These are phyloP conservation scores for Nesoenas mayeri DNA, from an alignment of 2,113 vertebrate genomes.

Conservation along the genomic window DNA sequence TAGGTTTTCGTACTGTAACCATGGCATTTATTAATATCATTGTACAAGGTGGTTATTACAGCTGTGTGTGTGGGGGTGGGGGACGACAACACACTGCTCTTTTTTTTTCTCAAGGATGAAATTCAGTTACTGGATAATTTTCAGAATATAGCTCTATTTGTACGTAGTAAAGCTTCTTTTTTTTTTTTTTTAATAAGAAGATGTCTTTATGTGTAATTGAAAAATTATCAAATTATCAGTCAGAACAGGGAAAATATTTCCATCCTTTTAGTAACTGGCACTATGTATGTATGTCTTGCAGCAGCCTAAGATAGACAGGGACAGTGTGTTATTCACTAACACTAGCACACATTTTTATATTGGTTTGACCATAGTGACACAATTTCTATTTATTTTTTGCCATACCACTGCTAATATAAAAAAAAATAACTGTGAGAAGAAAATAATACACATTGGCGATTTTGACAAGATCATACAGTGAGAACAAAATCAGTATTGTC, in stretches of 20 bases:
- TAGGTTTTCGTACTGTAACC: not conserved
- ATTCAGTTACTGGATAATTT: not conserved
- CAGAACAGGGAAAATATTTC: not conserved
- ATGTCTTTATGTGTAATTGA: not conserved
- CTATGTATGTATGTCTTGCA: not conserved
- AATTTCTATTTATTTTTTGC: not conserved
- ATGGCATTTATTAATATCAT: not conserved
- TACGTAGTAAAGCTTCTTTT: not conserved
- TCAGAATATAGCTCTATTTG: not conserved
- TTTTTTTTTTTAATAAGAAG: not conserved
- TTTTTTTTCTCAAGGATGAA: not conserved
- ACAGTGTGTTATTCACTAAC: not conserved
- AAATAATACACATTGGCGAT: not conserved
- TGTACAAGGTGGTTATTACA: not conserved
- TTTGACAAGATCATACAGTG: accelerated
- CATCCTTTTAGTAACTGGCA: not conserved
- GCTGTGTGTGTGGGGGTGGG: too few relatives aligned
- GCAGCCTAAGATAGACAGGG: not conserved
- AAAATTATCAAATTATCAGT: not conserved
- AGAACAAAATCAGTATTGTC: not conserved
- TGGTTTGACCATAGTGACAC: not conserved
- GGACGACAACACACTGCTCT: not conserved
- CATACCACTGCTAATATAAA: not conserved
- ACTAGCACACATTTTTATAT: not conserved
- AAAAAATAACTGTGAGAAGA: not conserved